Evolutionary conservation across 1,140 invertebrate genomes (phyloP), one percentile per base, ranked within the genome.

Genomic region (Dysdera silvatica): DNA sequence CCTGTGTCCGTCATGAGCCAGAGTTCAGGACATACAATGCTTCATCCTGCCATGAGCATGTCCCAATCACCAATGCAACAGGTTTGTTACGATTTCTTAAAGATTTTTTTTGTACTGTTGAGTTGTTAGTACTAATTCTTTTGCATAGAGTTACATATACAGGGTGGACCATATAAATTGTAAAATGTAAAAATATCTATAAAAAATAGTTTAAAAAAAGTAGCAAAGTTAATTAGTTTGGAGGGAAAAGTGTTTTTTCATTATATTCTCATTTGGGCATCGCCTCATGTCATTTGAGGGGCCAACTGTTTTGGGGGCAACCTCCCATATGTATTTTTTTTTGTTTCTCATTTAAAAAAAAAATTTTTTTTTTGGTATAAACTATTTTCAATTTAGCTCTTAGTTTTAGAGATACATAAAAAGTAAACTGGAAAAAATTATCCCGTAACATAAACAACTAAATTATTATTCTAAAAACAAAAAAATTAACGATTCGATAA

Each of bases 1-100:
- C 32, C 52, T 16, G 41, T 20, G 32, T 5, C 47, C 43, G 56
- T 62, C 52, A 62, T 62, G 51, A 55, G 52, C 24, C 60, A 62
- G 26, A 62, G 60, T 20, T 62, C 60, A 7, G 59, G 37, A 7
- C 53, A 40, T 16, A 62, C 60, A 5, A 62, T 56, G 52, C 48
- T 62, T 20, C 60, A 62, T 55, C 60, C 60, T 16, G 56, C 60
- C 12, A 62, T 62, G 60, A 62, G 41, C 24, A 62, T 62, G 60
- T 40, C 60, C 6, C 60, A 62, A 28, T 52, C 60, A 29, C 60
- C 60, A 12, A 23, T 62, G 20, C 60, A 62, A 26, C 60, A 62
- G 26, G 60, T 62, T 31, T 31, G 37, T 33, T 48, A 28, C 23
- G 16, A 26, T 16, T 8, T 26, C 7, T 41, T 26, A 6, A 28